These are phyloP conservation scores for Rhynchopsitta pachyrhyncha DNA, from an alignment of 2,113 vertebrate species.

Conservation along the genomic window DNA sequence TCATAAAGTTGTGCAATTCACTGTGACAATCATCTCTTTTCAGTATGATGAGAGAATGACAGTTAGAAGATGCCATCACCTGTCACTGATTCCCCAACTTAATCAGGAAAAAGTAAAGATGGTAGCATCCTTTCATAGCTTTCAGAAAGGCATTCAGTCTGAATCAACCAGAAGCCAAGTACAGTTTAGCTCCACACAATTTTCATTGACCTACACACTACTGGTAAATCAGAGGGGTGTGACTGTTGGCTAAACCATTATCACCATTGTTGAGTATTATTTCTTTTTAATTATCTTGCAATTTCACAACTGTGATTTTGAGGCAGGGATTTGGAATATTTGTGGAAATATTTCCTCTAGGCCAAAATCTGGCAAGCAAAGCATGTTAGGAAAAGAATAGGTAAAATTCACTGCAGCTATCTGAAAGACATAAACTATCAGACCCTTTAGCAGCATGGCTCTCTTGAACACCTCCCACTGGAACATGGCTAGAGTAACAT, in stretches of 20 bases:
- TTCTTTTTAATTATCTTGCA: neutral
- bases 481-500: accelerated
- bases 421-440: neutral
- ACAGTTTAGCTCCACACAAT: neutral
- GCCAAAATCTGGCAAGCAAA: neutral
- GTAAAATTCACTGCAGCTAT: neutral
- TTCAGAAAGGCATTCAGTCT: neutral
- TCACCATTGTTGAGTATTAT: accelerated
- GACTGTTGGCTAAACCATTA: neutral
- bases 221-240: neutral
- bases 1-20: neutral
- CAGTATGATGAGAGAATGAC: too few relatives aligned
- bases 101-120: neutral
- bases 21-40: neutral
- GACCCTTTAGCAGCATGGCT: neutral
- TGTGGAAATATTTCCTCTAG: neutral
- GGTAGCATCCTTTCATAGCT: neutral
- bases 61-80: neutral
- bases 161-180: neutral
- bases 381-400: neutral
- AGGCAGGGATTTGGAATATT: neutral
- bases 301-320: neutral
- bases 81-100: neutral
- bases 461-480: neutral
- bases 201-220: neutral